Evolutionary conservation across 2,888 invertebrate species (phyloP).

Genomic region (Hypolimnas misippus): DNA sequence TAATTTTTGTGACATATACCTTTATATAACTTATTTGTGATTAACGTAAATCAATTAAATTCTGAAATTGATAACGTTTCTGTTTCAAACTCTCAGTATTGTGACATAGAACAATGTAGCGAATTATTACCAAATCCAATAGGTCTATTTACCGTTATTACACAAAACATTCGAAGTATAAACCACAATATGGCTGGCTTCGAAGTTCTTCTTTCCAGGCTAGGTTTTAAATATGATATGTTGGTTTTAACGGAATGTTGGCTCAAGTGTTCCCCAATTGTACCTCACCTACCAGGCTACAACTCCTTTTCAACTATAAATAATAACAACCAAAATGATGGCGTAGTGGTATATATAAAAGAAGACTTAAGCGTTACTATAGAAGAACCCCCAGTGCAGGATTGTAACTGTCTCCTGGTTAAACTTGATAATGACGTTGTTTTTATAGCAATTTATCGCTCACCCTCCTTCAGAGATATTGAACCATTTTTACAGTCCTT

Average conservation of each 20-base stretch:
- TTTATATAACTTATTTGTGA: background rate
- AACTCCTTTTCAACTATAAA: background rate
- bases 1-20: background rate
- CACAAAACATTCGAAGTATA: conserved; percentile 29
- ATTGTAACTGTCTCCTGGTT: background rate
- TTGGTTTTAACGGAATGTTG: conserved; percentile 24
- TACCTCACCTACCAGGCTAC: conserved; percentile 7
- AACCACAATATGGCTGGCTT: conserved; percentile 19
- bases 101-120: conserved; percentile 11
- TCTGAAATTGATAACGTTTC: background rate
- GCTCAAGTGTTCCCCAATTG: background rate
- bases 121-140: background rate
- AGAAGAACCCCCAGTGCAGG: background rate
- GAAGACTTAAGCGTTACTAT: background rate
- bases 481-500: background rate
- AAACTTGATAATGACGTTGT: background rate
- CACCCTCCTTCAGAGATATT: background rate
- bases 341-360: background rate
- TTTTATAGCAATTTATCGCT: background rate
- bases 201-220: background rate
- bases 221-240: conserved; percentile 15
- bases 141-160: conserved; percentile 8
- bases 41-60: background rate
- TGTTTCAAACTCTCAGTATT: background rate
- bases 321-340: conserved; percentile 5